A percentile compares a stretch with the other conserved stretches of the same genome.
Conservation (phyloP, 2,888 invertebrate genomes). For the Metalampra italica region DNA sequence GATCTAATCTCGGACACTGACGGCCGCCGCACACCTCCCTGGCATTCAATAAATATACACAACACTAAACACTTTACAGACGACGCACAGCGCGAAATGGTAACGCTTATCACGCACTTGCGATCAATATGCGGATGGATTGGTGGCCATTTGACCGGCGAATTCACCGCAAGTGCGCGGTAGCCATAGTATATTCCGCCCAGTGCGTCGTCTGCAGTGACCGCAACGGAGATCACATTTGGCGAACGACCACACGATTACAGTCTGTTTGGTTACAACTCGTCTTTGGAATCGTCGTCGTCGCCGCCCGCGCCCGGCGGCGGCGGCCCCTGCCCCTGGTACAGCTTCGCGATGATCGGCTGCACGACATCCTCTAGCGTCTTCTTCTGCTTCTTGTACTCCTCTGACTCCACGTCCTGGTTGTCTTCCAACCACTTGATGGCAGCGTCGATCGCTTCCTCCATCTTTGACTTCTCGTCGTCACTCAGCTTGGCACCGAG, state of each 20-base stretch:
- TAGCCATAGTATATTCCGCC: constrained; percentile 9
- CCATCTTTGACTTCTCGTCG: constrained; percentile 96
- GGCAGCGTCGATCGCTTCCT: constrained; percentile 96
- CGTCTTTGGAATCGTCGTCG: constrained; percentile 89
- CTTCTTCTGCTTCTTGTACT: constrained; percentile 96
- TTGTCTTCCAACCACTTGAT: constrained; percentile 99
- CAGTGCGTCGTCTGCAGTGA: constrained; percentile 35
- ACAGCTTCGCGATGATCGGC: constrained; percentile 98
- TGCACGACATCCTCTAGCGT: constrained; percentile 96
- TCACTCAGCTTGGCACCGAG: constrained; percentile 93
- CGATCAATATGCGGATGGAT: neutral
- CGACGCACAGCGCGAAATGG: constrained; percentile 22
- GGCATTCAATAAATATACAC: constrained; percentile 68
- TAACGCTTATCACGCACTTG: too few relatives aligned
- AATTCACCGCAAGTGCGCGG: too few relatives aligned
- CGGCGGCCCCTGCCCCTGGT: constrained; percentile 90
- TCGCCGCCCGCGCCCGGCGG: constrained; percentile 87
- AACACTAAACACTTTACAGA: constrained; percentile 53
- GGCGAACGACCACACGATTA: constrained; percentile 54
- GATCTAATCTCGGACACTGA: constrained; percentile 44
- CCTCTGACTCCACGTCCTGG: constrained; percentile 93
- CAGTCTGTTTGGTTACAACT: constrained; percentile 81
- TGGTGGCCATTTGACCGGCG: too few relatives aligned
- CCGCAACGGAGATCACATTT: constrained; percentile 59
- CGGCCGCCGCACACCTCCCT: constrained; percentile 42